Conservation (phyloP, 53 echinoderm and acorn worm species). For the Henricia sp. region DNA sequence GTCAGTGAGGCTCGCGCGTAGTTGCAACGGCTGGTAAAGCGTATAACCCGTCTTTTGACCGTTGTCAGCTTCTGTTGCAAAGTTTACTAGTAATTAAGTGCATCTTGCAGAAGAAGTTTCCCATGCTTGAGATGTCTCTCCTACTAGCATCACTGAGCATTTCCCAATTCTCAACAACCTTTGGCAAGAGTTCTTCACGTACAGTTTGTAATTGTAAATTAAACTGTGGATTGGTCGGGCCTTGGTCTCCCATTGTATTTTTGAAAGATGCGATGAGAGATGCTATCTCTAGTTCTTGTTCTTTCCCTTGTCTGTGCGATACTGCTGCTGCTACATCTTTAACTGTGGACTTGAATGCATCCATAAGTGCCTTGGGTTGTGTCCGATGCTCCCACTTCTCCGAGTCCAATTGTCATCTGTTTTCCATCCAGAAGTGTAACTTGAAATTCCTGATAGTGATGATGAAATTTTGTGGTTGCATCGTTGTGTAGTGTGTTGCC, state of each 20-base stretch:
- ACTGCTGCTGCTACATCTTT: conserved; percentile 35
- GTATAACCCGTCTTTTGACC: too few species aligned
- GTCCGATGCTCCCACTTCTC: conserved; percentile 32
- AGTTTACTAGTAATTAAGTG: conserved; percentile 70
- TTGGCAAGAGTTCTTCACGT: conserved; percentile 50
- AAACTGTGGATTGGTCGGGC: conserved; percentile 72
- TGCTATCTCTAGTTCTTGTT: background rate
- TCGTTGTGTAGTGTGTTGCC: conserved; percentile 61
- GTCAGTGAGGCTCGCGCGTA: too few species aligned
- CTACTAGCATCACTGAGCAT: conserved; percentile 23
- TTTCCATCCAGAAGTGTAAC: conserved; percentile 45
- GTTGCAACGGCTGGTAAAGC: too few species aligned
- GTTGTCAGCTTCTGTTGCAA: conserved; percentile 68
- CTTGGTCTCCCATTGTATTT: conserved; percentile 75
- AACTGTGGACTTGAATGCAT: conserved; percentile 36
- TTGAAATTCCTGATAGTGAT: conserved; percentile 71
- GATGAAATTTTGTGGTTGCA: conserved; percentile 63
- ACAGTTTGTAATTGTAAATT: conserved; percentile 21
- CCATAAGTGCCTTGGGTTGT: conserved; percentile 3
- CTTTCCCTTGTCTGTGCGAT: too few species aligned
- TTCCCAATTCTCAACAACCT: conserved; percentile 59
- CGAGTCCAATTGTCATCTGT: conserved; percentile 57
- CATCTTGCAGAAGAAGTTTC: conserved; percentile 72
- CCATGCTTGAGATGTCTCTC: conserved; percentile 1
- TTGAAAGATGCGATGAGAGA: conserved; percentile 52